Evolutionary conservation across 2,113 vertebrate species (phyloP), one percentile per base, ranked within the genome.

Genomic region (Poeciliopsis turrubarensis): DNA sequence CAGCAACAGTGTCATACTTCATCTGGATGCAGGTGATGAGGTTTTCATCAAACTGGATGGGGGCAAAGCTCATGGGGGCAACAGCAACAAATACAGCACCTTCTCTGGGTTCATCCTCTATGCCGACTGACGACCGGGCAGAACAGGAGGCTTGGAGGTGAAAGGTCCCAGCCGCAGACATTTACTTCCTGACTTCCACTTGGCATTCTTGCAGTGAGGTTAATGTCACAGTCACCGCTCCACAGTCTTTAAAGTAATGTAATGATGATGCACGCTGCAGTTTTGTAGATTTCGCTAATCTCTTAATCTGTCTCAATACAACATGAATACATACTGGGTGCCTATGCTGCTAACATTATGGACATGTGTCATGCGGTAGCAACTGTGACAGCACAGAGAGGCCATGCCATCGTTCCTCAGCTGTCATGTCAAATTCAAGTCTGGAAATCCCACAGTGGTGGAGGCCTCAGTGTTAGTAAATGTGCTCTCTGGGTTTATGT

Each of bases 1-100:
- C 89, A 98, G 97, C 90, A 99, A 99, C 95, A 98, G 97, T 31
- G 98, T 96, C 92, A 97, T 99, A 89, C 95, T 99, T 86, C 98
- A 99, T 88, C 92, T 99, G 91, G 97, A 99, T 14, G 96, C 96
- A 0, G 98, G 97, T 0, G 98, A 99, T 15, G 97, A 99, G 89
- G 96, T 99, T 81, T 99, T 96, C 94, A 95, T 99, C 89, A 98
- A 99, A 91, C 94, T 99, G 87, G 98, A 99, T 0, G 98, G 98
- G 14, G 97, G 98, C 85, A 99, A 99, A 87, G 98, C 96, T 14
- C 98, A 99, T 0, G 97, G 98, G 0, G 98, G 98, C 80, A 99
- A 99, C 94, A 98, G 95, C 95, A 99, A 99, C 95, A 99, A 99
- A 89, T 99, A 99, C 90, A 98, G 97, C 96, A 99, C 98, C 82